phyloP scores from a whole-genome alignment of 1,140 invertebrate species.

The Agraylea sexmaculata region DNA sequence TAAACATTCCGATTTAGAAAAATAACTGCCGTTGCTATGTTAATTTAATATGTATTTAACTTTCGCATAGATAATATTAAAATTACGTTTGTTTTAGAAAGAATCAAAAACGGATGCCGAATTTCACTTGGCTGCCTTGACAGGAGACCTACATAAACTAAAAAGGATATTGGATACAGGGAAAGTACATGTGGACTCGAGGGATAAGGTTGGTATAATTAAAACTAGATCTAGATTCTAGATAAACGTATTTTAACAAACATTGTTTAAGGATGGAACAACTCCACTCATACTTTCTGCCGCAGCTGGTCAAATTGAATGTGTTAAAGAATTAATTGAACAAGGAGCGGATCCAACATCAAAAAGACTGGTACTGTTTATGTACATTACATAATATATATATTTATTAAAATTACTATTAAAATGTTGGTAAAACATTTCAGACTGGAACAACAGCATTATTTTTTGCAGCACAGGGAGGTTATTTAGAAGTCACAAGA shows the following conservation, averaged over 20 bases:
- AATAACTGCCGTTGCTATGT: background rate
- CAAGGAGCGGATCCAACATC: slow-evolving; percentile 80
- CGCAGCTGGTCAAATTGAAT: slow-evolving; percentile 77
- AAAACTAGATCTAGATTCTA: background rate
- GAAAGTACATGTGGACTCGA: slow-evolving; percentile 85
- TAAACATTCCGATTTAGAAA: background rate
- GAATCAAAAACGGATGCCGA: slow-evolving; percentile 83
- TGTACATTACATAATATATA: background rate
- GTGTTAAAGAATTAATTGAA: slow-evolving; percentile 72
- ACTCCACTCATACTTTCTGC: slow-evolving; percentile 83
- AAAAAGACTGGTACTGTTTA: slow-evolving; percentile 55
- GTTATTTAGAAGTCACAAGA: slow-evolving; percentile 69
- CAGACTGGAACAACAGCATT: slow-evolving; percentile 84
- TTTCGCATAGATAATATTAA: background rate
- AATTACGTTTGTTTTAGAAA: slow-evolving; percentile 51
- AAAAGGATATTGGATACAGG: slow-evolving; percentile 75
- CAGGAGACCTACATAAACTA: slow-evolving; percentile 67
- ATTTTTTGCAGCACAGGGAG: slow-evolving; percentile 86
- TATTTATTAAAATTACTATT: background rate
- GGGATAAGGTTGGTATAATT: slow-evolving; percentile 59
- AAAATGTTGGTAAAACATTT: slow-evolving; percentile 20
- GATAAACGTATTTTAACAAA: background rate
- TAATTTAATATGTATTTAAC: background rate
- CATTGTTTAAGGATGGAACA: slow-evolving; percentile 70
- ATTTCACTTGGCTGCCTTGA: slow-evolving; percentile 76